Evolutionary conservation across 2,888 invertebrate genomes (phyloP), one percentile per base, ranked within the genome.

Genomic region (Troides helena): DNA sequence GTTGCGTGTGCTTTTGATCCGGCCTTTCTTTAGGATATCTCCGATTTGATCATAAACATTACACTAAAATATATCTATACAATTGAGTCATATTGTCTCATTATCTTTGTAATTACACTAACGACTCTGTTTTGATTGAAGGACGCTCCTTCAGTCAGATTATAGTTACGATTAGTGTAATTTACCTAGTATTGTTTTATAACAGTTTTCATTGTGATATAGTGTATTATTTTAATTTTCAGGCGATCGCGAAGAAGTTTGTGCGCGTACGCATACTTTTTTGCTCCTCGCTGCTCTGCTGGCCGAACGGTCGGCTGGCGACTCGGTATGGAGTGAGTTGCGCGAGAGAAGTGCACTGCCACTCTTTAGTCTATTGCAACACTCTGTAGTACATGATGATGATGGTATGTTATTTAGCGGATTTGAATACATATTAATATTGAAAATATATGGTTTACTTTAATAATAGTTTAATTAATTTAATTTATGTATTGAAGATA

Each of bases 311-410:
- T 69, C 82, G 0, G 86, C 88, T 0, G 74, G 74, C 6, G 85
- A 86, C 59, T 81, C 75, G 43, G 77, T 89, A 3, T 92, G 91
- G 90, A 69, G 69, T 25, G 82, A 82, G 43, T 71, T 91, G 39
- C 81, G 73, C 43, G 81, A 83, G 2, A 74, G 75, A 1, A 72
- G 75, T 3, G 73, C 82, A 0, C 72, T 67, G 12, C 62, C 79
- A 0, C 77, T 88, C 72, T 82, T 90, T 62, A 76, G 80, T 73
- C 71, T 87, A 61, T 59, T 92, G 6, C 74, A 87, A 18, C 85
- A 87, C 72, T 81, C 83, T 60, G 75, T 92, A 72, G 81, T 87
- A 46, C 81, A 77, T 60, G 84, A 86, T 62, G 80, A 85, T 69
- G 67, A 69, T 65, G 91, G 92, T 92, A 79, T 62, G 70, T 69